Percentiles rank a stretch among this genome's conserved stretches.
Conservation (phyloP, 2,797 vertebrate species). For the Catostomus latipinnis region DNA sequence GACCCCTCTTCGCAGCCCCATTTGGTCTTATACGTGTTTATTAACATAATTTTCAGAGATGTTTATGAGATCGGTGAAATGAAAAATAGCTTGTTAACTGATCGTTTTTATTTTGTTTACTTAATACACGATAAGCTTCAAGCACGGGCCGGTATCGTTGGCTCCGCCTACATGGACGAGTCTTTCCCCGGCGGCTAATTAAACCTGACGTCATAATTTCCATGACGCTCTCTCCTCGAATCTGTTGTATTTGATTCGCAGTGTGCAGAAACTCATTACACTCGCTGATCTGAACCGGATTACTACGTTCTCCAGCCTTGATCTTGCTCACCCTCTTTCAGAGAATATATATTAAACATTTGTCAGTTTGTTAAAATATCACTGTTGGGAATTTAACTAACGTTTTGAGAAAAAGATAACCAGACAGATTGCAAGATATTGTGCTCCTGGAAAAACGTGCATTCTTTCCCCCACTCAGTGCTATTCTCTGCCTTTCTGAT, state of each 20-base stretch:
- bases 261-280: slow-evolving; percentile 36
- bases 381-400: background rate
- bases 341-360: background rate
- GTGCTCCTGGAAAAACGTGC: no score
- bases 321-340: background rate
- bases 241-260: slow-evolving; percentile 68
- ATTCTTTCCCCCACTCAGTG: no score
- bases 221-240: slow-evolving; percentile 77
- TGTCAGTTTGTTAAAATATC: background rate
- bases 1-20: slow-evolving; percentile 56
- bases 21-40: background rate
- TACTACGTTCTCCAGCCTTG: background rate
- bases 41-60: slow-evolving; percentile 56
- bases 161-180: slow-evolving; percentile 69
- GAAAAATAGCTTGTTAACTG: background rate
- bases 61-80: background rate
- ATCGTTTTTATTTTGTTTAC: background rate
- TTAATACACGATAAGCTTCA: slow-evolving; percentile 20
- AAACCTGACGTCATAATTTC: slow-evolving; percentile 87
- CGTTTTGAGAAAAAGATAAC: background rate
- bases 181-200: slow-evolving; percentile 80
- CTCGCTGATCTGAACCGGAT: slow-evolving; percentile 3
- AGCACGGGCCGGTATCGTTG: slow-evolving; percentile 14
- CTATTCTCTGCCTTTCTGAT: background rate
- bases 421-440: background rate